Percentiles rank a stretch among this genome's conserved stretches.
phyloP scores from a whole-genome alignment of 2,888 invertebrate genomes.

The Troides helena region DNA sequence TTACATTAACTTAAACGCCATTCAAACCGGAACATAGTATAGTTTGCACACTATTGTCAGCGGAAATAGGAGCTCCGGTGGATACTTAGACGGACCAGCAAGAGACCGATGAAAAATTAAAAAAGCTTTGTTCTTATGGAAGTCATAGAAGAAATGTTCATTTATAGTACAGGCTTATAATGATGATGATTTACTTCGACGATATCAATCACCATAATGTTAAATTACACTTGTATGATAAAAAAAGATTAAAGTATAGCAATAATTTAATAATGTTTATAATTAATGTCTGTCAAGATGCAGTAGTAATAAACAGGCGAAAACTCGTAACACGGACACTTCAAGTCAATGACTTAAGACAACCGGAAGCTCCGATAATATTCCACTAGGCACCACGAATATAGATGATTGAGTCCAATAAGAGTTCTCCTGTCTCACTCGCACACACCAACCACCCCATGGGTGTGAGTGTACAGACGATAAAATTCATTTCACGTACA shows the following conservation, averaged over 20 bases:
- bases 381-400: slow-evolving; percentile 75
- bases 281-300: background rate
- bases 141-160: background rate
- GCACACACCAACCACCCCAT: slow-evolving; percentile 33
- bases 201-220: background rate
- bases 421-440: slow-evolving; percentile 54
- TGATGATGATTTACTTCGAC: too few relatives aligned
- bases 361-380: slow-evolving; percentile 75
- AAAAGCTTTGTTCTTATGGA: background rate
- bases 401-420: slow-evolving; percentile 76
- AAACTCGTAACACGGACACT: slow-evolving; percentile 37
- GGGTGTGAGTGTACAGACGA: slow-evolving; percentile 47
- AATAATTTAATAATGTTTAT: background rate
- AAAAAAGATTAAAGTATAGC: background rate
- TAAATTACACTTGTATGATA: background rate
- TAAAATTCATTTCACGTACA: slow-evolving; percentile 74
- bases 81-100: too few relatives aligned
- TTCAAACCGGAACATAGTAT: too few relatives aligned
- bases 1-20: too few relatives aligned
- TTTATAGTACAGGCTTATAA: background rate
- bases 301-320: background rate
- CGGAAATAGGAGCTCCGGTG: too few relatives aligned
- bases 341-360: slow-evolving; percentile 66
- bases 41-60: too few relatives aligned
- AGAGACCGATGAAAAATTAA: too few relatives aligned